Conservation (phyloP, 2,113 vertebrate genomes). For the Dolichotis patagonum region DNA sequence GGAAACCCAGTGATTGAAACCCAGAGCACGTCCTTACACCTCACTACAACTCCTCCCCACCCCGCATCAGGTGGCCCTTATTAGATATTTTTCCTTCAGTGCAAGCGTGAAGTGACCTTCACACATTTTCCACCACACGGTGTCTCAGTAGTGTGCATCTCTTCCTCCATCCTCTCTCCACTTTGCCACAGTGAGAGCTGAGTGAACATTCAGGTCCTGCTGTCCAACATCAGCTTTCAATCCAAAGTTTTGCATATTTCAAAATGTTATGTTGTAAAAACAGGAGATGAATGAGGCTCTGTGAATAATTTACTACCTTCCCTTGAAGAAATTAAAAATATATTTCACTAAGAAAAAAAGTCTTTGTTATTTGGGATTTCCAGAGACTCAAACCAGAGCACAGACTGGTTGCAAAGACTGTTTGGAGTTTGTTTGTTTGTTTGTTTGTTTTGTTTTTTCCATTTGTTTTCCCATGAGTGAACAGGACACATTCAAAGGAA, state of each 20-base stretch:
- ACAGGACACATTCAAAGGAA: background rate
- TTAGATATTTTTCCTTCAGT: background rate
- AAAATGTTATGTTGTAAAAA: conserved; percentile 84
- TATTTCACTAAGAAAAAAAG: conserved; percentile 85
- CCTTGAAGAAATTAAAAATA: conserved; percentile 89
- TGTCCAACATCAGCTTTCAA: conserved; percentile 72
- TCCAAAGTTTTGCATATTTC: conserved; percentile 85
- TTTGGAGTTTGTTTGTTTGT: too few relatives aligned
- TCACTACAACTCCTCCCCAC: background rate
- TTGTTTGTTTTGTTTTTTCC: too few relatives aligned
- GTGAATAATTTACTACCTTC: conserved; percentile 86
- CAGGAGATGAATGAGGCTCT: conserved; percentile 78
- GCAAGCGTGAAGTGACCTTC: background rate
- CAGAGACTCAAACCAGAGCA: conserved; percentile 10
- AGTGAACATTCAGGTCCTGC: conserved; percentile 50
- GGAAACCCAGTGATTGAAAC: background rate
- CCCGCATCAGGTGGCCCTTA: background rate
- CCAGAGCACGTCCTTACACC: too few relatives aligned
- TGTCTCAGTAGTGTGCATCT: background rate
- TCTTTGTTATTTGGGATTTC: conserved; percentile 72
- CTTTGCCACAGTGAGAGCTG: background rate
- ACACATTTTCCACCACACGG: background rate
- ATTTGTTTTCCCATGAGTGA: conserved; percentile 28
- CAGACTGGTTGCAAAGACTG: background rate
- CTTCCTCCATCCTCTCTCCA: background rate